Conservation (phyloP, 2,888 invertebrate genomes). For the Pemphredon lugubris region DNA sequence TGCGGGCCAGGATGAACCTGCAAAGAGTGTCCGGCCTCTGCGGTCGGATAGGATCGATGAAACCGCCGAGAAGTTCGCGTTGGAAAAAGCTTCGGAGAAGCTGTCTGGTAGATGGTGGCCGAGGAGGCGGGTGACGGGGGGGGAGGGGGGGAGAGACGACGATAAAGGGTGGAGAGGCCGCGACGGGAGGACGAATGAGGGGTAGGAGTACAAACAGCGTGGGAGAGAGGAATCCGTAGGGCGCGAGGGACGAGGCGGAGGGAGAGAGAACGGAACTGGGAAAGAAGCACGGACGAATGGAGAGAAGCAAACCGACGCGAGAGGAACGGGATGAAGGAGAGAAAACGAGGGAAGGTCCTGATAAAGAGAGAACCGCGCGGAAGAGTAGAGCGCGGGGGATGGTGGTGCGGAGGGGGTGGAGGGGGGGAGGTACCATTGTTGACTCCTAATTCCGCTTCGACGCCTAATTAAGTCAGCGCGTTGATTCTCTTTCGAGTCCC, state of each 20-base stretch:
- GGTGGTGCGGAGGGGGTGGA: not conserved
- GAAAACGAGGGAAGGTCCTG: not conserved
- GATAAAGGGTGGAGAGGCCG: too few relatives aligned
- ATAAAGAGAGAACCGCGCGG: not conserved
- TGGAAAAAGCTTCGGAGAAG: conserved; percentile 37
- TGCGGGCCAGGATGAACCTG: conserved; percentile 59
- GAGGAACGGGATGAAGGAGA: conserved; percentile 1
- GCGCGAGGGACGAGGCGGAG: too few relatives aligned
- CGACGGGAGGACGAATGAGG: too few relatives aligned
- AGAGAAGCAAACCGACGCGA: not conserved
- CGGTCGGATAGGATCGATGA: conserved; percentile 50
- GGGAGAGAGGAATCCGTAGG: not conserved
- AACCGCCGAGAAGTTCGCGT: conserved; percentile 36
- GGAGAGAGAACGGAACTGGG: not conserved
- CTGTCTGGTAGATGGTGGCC: not conserved
- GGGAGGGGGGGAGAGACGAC: conserved; percentile 5
- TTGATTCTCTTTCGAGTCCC: conserved; percentile 51
- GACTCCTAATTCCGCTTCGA: conserved; percentile 66
- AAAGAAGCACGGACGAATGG: not conserved
- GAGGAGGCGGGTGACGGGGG: not conserved
- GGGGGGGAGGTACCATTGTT: conserved; percentile 54
- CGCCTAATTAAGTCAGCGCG: conserved; percentile 66
- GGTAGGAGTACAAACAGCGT: too few relatives aligned
- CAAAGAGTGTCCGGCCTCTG: conserved; percentile 49
- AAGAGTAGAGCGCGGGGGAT: conserved; percentile 4